Evolutionary conservation across 2,113 vertebrate genomes (phyloP), one percentile per base, ranked within the genome.

Genomic region (Mellivora capensis): DNA sequence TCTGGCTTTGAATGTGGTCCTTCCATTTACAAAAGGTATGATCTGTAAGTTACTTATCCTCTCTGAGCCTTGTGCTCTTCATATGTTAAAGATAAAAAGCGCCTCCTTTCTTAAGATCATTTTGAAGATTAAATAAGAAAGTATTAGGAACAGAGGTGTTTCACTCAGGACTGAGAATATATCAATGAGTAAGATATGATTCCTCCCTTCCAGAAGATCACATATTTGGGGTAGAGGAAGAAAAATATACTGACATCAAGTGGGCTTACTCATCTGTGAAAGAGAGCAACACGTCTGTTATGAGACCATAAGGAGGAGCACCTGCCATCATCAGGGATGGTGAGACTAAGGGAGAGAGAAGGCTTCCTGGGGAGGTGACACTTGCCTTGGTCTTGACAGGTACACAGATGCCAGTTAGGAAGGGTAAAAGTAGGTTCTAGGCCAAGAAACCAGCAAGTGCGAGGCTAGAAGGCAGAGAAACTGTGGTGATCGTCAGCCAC

Each of bases 71-170:
- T 0, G 23, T 21, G 12, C 29, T 94, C 12, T 71, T 47, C 7
- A 18, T 81, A 12, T 83, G 18, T 44, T 61, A 87, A 83, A 80
- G 20, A 42, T 69, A 44, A 79, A 23, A 44, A 79, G 29, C 2
- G 18, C 27, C 6, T 4, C 7, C 34, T 1, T 61, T 87, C 10
- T 74, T 71, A 79, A 62, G 71, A 2, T 67, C 52, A 11, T n/a
- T 95, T 91, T 85, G 47, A 94, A 74, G 10, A 80, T 79, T 17
- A 90, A 84, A 47, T 74, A 80, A 93, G 44, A 90, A 81, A 31
- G 2, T 54, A 67, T 74, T 71, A 72, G 14, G 4, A 86, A 18
- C 12, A 80, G 49, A 34, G 39, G 6, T 31, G 74, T 13, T 69
- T 37, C 59, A 10, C 42, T 52, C 44, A 77, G 11, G 71, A 31